Evolutionary conservation across 2,113 vertebrate genomes (phyloP).

Genomic region (Shinisaurus crocodilurus): DNA sequence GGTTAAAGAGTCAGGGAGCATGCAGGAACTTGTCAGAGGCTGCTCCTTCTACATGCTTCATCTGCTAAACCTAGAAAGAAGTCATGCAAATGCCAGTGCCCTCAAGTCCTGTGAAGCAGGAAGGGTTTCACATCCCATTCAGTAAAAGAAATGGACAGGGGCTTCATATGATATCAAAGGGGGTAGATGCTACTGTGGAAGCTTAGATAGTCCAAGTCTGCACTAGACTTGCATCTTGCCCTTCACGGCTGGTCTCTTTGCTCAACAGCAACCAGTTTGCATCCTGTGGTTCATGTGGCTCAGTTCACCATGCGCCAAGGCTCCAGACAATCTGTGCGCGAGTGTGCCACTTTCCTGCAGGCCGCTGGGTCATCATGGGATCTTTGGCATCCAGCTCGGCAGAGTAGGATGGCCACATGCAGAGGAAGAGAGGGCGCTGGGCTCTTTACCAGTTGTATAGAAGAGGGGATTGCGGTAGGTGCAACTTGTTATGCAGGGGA

Average conservation of each 20-base stretch:
- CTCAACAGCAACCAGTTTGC: background rate
- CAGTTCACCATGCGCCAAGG: background rate
- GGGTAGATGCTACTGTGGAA: background rate
- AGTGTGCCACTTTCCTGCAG: background rate
- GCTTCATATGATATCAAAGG: conserved; percentile 30
- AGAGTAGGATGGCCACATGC: background rate
- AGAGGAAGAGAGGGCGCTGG: background rate
- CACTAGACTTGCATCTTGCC: too few relatives aligned
- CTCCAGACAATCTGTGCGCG: background rate
- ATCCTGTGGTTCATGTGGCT: background rate
- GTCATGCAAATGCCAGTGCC: conserved; percentile 29
- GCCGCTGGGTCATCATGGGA: background rate
- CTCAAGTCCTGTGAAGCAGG: conserved; percentile 31
- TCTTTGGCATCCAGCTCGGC: background rate
- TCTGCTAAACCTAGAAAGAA: conserved; percentile 59
- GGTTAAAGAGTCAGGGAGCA: conserved; percentile 41
- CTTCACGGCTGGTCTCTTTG: background rate
- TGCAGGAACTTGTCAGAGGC: conserved; percentile 59
- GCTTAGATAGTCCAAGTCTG: background rate
- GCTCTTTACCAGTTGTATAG: background rate
- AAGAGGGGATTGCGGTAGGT: background rate
- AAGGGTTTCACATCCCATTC: conserved; percentile 12
- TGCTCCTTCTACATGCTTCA: conserved; percentile 62
- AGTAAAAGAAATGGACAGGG: conserved; percentile 14
- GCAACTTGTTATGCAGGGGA: background rate